Conservation (phyloP, 2,113 vertebrate genomes). For the Lethenteron camtschaticum region DNA sequence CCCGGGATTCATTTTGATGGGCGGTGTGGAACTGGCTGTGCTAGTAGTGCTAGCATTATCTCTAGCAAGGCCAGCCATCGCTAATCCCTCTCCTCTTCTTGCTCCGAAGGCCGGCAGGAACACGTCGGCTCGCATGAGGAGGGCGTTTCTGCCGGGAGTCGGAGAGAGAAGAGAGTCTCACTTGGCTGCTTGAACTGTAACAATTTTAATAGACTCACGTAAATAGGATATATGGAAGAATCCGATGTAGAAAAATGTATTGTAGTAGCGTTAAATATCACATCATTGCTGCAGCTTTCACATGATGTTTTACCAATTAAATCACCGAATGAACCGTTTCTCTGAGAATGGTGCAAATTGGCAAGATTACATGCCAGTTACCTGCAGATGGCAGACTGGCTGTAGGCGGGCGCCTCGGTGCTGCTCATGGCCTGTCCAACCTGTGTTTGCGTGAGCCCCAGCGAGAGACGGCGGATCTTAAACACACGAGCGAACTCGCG, state of each 20-base stretch:
- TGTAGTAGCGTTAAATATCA: too few species aligned
- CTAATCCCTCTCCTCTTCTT: slow-evolving; percentile 99
- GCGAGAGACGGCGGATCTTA: slow-evolving; percentile 97
- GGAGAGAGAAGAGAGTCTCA: slow-evolving; percentile 99
- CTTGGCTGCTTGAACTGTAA: slow-evolving; percentile 23
- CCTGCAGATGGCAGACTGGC: slow-evolving; percentile 99
- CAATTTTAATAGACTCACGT: too few species aligned
- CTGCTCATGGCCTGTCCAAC: slow-evolving; percentile 96
- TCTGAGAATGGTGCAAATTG: too few species aligned
- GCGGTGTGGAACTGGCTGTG: slow-evolving; percentile 44
- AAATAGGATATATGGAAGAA: too few species aligned
- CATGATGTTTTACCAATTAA: too few species aligned
- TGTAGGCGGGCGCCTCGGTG: slow-evolving; percentile 90
- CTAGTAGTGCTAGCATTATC: too few species aligned
- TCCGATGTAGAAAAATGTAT: too few species aligned
- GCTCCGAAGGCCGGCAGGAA: slow-evolving; percentile 82
- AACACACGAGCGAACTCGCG: slow-evolving; percentile 99
- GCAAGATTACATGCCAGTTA: slow-evolving; percentile 26
- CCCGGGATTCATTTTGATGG: slow-evolving; percentile 99
- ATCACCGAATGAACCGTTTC: too few species aligned
- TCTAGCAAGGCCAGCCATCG: slow-evolving; percentile 21
- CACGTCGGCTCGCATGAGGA: slow-evolving; percentile 99
- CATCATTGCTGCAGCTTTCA: too few species aligned
- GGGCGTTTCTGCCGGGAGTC: slow-evolving; percentile 99
- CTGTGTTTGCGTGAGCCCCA: slow-evolving; percentile 96